Percentiles rank a stretch among this genome's conserved stretches.
These are phyloP conservation scores for Colletes gigas DNA, from an alignment of 1,140 invertebrate species.

Conservation along the genomic window DNA sequence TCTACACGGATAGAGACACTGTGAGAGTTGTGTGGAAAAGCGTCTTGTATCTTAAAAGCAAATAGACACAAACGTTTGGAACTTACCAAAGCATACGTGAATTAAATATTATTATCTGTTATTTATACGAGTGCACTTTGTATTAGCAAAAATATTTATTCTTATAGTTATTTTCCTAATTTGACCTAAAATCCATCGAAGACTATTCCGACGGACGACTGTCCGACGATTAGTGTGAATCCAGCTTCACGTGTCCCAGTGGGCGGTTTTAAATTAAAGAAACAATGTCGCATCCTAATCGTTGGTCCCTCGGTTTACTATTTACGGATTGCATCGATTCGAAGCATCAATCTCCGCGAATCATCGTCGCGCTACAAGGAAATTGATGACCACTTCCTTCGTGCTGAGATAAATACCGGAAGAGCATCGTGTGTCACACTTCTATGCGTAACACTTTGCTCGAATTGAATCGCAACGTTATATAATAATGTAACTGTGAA, in stretches of 20 bases:
- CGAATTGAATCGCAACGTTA: slow-evolving; percentile 1
- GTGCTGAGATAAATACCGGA: slow-evolving; percentile 58
- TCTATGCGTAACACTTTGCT: slow-evolving; percentile 3
- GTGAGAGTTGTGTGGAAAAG: too few species aligned
- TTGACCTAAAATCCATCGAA: too few species aligned
- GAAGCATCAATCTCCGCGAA: background rate
- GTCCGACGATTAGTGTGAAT: too few species aligned
- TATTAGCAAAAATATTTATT: too few species aligned
- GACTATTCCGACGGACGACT: too few species aligned
- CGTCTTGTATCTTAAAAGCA: too few species aligned
- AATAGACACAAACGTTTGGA: too few species aligned
- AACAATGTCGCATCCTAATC: slow-evolving; percentile 35
- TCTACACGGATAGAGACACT: too few species aligned
- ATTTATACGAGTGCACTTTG: too few species aligned
- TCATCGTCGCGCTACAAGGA: slow-evolving; percentile 33
- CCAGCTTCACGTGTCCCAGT: background rate
- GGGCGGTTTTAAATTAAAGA: slow-evolving; percentile 20
- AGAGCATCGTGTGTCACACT: slow-evolving; percentile 2
- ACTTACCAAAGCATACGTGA: too few species aligned
- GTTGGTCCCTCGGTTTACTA: slow-evolving; percentile 7
- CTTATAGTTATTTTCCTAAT: too few species aligned
- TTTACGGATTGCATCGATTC: background rate
- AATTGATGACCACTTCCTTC: slow-evolving; percentile 64
- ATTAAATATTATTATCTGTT: too few species aligned
- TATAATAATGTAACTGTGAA: background rate